phyloP scores from a whole-genome alignment of 2,888 invertebrate genomes.

The Brassicogethes aeneus region DNA sequence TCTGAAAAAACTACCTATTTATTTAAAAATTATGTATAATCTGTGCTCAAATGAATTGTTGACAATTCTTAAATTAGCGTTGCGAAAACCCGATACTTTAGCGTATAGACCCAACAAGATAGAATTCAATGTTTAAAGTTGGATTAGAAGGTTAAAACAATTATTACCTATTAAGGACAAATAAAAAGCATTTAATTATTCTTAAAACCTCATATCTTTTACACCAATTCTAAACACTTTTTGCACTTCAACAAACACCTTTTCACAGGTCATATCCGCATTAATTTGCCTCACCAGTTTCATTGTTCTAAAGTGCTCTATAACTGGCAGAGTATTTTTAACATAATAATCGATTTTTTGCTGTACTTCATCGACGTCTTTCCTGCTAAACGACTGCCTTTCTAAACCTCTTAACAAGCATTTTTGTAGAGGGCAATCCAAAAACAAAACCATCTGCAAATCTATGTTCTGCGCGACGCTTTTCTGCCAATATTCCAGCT shows the following conservation, averaged over 20 bases:
- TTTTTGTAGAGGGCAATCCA: conserved; percentile 67
- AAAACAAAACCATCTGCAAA: conserved; percentile 82
- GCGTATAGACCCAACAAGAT: no score
- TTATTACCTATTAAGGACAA: no score
- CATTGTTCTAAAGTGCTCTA: conserved; percentile 64
- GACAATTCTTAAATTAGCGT: no score
- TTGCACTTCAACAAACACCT: conserved; percentile 47
- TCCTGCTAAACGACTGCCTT: conserved; percentile 90
- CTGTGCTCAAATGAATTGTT: no score
- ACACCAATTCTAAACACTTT: conserved; percentile 26
- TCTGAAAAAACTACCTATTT: no score
- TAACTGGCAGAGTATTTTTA: conserved; percentile 82
- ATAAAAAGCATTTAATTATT: no score
- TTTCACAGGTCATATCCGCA: conserved; percentile 55
- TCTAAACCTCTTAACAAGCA: conserved; percentile 81
- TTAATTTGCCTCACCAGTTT: conserved; percentile 69
- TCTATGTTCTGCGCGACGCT: conserved; percentile 76
- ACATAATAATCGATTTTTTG: conserved; percentile 82
- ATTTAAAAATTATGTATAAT: no score
- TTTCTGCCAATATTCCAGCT: conserved; percentile 88
- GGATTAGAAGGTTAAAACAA: no score
- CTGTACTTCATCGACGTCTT: conserved; percentile 79
- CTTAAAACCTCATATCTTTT: no score
- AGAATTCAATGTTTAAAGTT: no score
- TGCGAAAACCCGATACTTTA: no score